Evolutionary conservation across 1,140 invertebrate genomes (phyloP), one percentile per base, ranked within the genome.

Genomic region (Hycleus phaleratus): DNA sequence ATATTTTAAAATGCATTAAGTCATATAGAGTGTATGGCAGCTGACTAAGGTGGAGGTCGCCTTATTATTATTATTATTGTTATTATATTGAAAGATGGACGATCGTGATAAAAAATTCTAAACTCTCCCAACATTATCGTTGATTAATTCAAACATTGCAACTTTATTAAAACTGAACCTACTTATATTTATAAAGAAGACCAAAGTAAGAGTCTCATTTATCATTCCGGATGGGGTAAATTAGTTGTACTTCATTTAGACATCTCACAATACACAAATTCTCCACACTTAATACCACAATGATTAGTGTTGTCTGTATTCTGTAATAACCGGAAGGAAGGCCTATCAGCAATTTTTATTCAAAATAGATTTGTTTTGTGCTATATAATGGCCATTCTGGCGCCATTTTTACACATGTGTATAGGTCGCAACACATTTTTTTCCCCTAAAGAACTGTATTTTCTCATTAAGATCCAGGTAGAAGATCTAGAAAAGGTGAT

Each of bases 1-100:
- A 57, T 61, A 56, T 61, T 61, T 61, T 61, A 61, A 61, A 61
- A 61, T 55, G 54, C 59, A 61, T 61, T 61, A 61, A 61, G 59
- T 56, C 59, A 55, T 61, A 57, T 5, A 39, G 5, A 11, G 10
- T 42, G 40, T 42, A 42, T 42, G 59, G 54, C 59, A 61, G 59
- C 59, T 60, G 59, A 60, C 52, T 56, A 38, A 24, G 32, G 25
- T 18, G 18, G 38, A 50, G 47, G 59, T 52, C 52, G 51, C 18
- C 18, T 18, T 18, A 18, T 39, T 39, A 39, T 39, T 39, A 39
- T 39, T 39, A 39, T 39, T 39, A 39, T 18, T 56, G 52, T 60
- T 50, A 60, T 60, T 60, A 60, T 56, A 18, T 5, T 40, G 26
- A 44, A 51, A 52, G 52, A 56, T 53, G 51, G 25, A 56, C 39